Base-by-base conservation (phyloP, 2,113 vertebrate species). In the Thalassoma bifasciatum region DNA sequence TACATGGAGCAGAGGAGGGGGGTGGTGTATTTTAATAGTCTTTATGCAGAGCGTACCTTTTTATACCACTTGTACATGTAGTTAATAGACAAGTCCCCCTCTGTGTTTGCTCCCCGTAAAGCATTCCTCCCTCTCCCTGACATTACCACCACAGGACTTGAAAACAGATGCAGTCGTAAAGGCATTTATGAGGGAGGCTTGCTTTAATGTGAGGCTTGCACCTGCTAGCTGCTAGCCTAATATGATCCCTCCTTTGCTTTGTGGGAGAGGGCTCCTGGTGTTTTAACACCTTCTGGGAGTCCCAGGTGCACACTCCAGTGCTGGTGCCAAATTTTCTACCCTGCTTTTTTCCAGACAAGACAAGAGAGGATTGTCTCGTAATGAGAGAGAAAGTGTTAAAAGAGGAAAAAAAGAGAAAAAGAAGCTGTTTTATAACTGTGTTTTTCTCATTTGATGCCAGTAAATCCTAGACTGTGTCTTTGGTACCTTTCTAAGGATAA, bases 221-320 rank as follows among this genome's bases (percentile, higher is more conserved):
- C 91, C 91, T 92, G 91, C 86, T 88, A 72, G 82, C 77, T 80
- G 56, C 67, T 63, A 65, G 57, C 76, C 64, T 72, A 60, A 70
- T 66, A 68, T 67, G 72, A 75, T 61, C 58, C 51, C 72, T 38
- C 37, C 38, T 54, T 63, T 59, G 58, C 79, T 76, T 77, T 65
- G 75, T 78, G 81, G 78, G 76, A 78, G 70, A 84, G 84, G 53
- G 73, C 86, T 88, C 87, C 84, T 84, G 85, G 76, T 71, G 89
- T 81, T 88, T 91, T 83, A 89, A 83, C 91, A 88, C 91, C 91
- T 92, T 90, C 88, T 85, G 85, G 82, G 78, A 84, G 79, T 89
- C 82, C 84, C 89, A 91, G 81, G 75, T 91, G 89, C 52, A 56
- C 34, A 16, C 30, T 64, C 40, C 24, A 47, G 40, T 26, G 38